A percentile compares a stretch with the other conserved stretches of the same genome.
Conservation (phyloP, 2,888 invertebrate genomes). For the Neuroscelio doddi region DNA sequence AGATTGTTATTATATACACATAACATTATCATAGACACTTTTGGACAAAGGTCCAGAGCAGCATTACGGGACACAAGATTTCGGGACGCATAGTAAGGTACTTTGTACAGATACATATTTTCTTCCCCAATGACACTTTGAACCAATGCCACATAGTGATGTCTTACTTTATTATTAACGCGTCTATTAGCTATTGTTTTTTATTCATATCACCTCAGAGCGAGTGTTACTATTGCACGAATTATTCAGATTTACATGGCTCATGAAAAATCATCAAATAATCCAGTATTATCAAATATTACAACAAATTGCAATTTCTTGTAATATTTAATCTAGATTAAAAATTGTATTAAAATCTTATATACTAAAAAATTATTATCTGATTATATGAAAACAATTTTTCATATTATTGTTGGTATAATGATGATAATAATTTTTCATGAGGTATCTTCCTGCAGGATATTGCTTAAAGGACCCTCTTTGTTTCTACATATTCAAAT, state of each 20-base stretch:
- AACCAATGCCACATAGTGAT: slow-evolving; percentile 64
- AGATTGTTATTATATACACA: slow-evolving; percentile 63
- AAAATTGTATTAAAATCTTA: too few species aligned
- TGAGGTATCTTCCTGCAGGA: too few species aligned
- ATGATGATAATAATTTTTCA: too few species aligned
- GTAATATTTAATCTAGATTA: too few species aligned
- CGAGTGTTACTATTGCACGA: slow-evolving; percentile 33
- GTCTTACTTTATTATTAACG: slow-evolving; percentile 34
- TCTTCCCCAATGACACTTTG: slow-evolving; percentile 67
- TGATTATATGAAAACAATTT: too few species aligned
- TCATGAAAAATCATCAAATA: slow-evolving; percentile 13
- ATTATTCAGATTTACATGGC: slow-evolving; percentile 27
- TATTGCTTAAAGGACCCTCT: too few species aligned
- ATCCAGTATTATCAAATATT: slow-evolving; percentile 14
- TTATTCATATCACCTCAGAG: slow-evolving; percentile 22
- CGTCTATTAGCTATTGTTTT: slow-evolving; percentile 33
- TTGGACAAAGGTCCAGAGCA: slow-evolving; percentile 69
- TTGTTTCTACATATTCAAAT: background rate
- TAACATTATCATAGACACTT: slow-evolving; percentile 57
- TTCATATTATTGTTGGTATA: too few species aligned
- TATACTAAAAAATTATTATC: too few species aligned
- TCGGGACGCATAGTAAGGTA: slow-evolving; percentile 43
- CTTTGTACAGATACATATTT: slow-evolving; percentile 58
- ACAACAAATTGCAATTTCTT: slow-evolving; percentile 14
- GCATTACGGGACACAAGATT: slow-evolving; percentile 58